These are phyloP conservation scores for Nymphalis polychloros DNA, from an alignment of 2,888 invertebrate genomes.

Conservation along the genomic window DNA sequence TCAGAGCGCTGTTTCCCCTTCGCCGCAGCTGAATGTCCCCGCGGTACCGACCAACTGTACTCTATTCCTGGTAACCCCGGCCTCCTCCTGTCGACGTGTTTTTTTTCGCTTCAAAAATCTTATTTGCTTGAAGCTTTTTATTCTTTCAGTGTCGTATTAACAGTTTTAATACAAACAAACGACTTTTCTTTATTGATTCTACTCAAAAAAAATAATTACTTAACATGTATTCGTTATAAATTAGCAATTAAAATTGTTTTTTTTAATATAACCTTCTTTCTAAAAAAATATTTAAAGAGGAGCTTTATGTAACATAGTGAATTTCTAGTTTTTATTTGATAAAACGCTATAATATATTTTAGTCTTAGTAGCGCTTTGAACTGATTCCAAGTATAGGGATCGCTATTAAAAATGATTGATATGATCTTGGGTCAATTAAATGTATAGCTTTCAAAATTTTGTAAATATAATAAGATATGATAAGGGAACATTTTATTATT, in stretches of 20 bases:
- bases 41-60: constrained; percentile 69
- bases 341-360: no score
- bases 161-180: not conserved
- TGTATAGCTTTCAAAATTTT: no score
- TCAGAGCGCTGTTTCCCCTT: constrained; percentile 70
- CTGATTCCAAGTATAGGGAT: no score
- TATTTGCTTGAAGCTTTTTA: constrained; percentile 48
- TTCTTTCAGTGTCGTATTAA: constrained; percentile 19
- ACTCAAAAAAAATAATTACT: not conserved
- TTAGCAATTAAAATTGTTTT: not conserved
- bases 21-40: constrained; percentile 60
- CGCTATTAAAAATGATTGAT: no score
- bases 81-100: constrained; percentile 49
- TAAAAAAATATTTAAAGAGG: no score
- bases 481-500: no score
- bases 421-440: no score
- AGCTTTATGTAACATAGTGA: no score
- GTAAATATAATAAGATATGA: no score
- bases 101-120: constrained; percentile 56
- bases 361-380: no score
- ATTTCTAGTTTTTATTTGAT: no score
- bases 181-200: not conserved
- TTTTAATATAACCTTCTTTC: no score
- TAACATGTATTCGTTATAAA: not conserved
- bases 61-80: constrained; percentile 70